phyloP scores from a whole-genome alignment of 2,113 vertebrate species.

The Butorides virescens region DNA sequence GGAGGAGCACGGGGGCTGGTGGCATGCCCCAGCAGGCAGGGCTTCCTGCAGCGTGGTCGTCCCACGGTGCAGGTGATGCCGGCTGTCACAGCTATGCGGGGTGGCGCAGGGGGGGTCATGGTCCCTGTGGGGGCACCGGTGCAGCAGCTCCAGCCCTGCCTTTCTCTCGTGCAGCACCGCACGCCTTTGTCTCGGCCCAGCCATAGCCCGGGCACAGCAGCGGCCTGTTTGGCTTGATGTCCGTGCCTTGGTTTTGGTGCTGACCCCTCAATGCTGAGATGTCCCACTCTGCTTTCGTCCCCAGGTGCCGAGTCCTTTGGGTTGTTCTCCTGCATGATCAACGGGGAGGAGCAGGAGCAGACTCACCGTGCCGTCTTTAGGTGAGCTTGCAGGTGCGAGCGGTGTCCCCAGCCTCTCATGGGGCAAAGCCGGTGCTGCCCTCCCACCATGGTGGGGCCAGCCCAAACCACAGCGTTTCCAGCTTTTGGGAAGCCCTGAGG shows the following conservation, averaged over 20 bases:
- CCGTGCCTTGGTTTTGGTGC: neutral
- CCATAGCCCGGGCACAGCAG: neutral
- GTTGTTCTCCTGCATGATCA: slow-evolving; percentile 92
- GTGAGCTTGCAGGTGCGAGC: slow-evolving; percentile 62
- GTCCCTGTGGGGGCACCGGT: neutral
- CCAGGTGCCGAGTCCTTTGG: slow-evolving; percentile 96
- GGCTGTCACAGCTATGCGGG: neutral
- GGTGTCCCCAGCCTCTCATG: neutral
- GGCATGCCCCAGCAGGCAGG: neutral
- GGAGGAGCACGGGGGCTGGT: neutral
- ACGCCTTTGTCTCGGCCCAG: neutral
- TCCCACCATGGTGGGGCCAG: neutral
- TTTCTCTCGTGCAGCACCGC: fast-evolving
- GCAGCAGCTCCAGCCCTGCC: fast-evolving
- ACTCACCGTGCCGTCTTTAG: slow-evolving; percentile 95
- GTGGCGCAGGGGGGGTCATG: neutral
- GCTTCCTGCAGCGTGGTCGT: neutral
- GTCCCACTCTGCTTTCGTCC: neutral
- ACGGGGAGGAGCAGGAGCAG: slow-evolving; percentile 94
- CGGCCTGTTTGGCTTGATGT: neutral
- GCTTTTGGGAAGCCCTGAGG: neutral
- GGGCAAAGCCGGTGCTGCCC: neutral
- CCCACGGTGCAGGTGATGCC: neutral
- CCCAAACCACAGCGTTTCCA: neutral
- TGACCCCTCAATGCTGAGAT: neutral